Conservation (phyloP, 2,797 vertebrate genomes). For the Loris lydekkerianus region DNA sequence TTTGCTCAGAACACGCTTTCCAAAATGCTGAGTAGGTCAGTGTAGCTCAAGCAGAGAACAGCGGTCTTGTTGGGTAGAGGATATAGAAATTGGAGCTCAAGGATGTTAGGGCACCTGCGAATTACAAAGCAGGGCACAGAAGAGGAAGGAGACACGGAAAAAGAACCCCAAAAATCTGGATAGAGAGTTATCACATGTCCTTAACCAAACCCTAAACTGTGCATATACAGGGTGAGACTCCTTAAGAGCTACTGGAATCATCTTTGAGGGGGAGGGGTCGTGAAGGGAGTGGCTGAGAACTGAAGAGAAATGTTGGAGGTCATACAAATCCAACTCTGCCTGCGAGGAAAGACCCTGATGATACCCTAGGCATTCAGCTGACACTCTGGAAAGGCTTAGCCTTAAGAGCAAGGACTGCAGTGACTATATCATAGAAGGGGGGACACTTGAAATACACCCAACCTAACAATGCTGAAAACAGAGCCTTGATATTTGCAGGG, state of each 20-base stretch:
- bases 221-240: background rate
- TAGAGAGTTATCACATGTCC: background rate
- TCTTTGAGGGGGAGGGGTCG: background rate
- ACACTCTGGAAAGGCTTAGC: background rate
- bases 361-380: background rate
- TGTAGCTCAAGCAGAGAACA: background rate
- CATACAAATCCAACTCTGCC: too few relatives aligned
- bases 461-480: background rate
- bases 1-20: background rate
- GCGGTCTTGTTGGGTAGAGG: background rate
- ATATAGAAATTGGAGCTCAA: background rate
- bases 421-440: background rate
- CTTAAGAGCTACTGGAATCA: background rate
- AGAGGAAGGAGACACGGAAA: background rate
- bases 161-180: background rate
- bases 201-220: background rate
- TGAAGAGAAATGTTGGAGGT: too few relatives aligned
- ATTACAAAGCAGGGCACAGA: background rate
- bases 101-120: background rate
- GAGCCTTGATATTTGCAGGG: background rate
- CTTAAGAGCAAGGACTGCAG: background rate
- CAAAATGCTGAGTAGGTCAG: background rate
- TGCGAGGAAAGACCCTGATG: background rate
- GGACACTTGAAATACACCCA: background rate
- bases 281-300: background rate